Evolutionary conservation across 2,113 vertebrate species (phyloP), one percentile per base, ranked within the genome.

Genomic region (Cyanoderma ruficeps): DNA sequence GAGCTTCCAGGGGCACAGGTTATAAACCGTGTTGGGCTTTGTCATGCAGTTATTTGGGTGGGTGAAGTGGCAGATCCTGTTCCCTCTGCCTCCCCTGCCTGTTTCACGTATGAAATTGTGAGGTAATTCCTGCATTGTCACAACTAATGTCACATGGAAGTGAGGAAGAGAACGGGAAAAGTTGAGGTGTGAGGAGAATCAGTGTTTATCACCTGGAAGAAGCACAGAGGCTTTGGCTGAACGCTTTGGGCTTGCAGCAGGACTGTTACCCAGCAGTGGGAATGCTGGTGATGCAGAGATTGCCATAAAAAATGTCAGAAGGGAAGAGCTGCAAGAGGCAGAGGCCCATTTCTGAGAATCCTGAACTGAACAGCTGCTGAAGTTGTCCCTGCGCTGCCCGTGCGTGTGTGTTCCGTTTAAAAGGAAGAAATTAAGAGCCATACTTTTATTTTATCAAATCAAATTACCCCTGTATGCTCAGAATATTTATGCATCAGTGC

Each of bases 381-480:
- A 83, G 87, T 65, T 85, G 49, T 39, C 57, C 55, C 81, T 19
- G 56, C 7, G 0, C 50, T 42, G 28, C 11, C 9, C 53, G 28
- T 81, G 35, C 49, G 8, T 81, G 69, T 68, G 41, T 72, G 57
- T 94, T 93, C 91, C 67, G 68, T 77, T 93, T 70, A 44, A 88
- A 96, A 63, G 90, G 83, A 74, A 74, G 87, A 80, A 88, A 95
- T 93, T 88, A 93, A 96, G 68, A 90, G 63, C 75, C 74, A 24
- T 88, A 44, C 57, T 93, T 90, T n/a, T 69, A 88, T 89, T 90
- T 91, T 83, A 96, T 78, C 92, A 96, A 91, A 88, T 90, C 67
- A 65, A 88, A 93, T 94, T 87, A 90, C 60, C 42, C 68, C 76
- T 93, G 65, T 87, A 80, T 13, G 53, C 69, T 94, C 55, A 31